Base-by-base conservation (phyloP, 2,888 invertebrate genomes). In the Drosophila kokeensis region DNA sequence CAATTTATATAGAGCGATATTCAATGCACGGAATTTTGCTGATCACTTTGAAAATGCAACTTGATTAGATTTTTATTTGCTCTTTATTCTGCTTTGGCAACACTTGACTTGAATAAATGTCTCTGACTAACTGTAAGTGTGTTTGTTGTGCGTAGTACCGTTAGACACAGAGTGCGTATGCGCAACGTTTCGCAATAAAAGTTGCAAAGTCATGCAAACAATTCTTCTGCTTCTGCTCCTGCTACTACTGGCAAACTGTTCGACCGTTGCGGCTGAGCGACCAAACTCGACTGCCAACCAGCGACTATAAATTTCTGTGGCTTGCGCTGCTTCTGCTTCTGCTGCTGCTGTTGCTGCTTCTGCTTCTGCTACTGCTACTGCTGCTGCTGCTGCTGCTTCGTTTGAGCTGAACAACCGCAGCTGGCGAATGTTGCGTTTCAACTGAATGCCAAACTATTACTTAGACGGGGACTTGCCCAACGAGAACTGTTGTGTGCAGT, bases 351-450 rank as follows among this genome's bases (percentile, higher is more conserved):
- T 29, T 58, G 21, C 42, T 8, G 4, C 42, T 53, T 24, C 36
- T 15, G 3, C 49, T 60, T 30, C 30, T 30, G 27, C n/a, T 54
- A 32, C 55, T 59, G 8, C 21, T 48, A 21, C 27, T 50, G 30
- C 57, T 55, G 18, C 45, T 21, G 15, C 49, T 49, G 27, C 13
- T 32, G 54, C 27, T 63, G 79, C 69, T 69, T 45, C 21, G 45
- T 45, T 45, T 45, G 45, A 45, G 89, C 66, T 83, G 89, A 86
- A 81, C 90, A 84, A 92, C 92, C 92, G 92, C 87, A 87, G 90
- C 83, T 88, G 91, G 91, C 89, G 91, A 92, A 91, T 87, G 92
- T 91, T 92, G 90, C 90, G 91, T 92, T 92, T 92, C 89, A 90
- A 92, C 92, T 92, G 92, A 92, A 90, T 89, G 79, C 81, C 81